These are phyloP conservation scores for Eospalax fontanierii DNA, from an alignment of 2,797 vertebrate species.

Conservation along the genomic window DNA sequence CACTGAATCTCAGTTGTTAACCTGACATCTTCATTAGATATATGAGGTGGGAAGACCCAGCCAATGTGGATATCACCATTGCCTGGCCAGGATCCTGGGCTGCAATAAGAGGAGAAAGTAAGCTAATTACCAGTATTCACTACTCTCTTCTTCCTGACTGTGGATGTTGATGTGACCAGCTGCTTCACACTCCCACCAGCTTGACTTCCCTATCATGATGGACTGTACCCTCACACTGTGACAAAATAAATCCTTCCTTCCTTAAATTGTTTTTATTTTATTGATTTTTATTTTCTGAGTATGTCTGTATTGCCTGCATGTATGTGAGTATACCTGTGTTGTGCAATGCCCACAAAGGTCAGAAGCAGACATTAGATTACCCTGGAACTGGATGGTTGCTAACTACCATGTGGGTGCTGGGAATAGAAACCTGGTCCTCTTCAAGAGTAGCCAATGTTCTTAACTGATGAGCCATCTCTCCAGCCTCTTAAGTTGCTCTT, in stretches of 20 bases:
- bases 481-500: too few relatives aligned
- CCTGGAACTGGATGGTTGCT: too few relatives aligned
- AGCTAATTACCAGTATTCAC: background rate
- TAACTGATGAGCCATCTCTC: too few relatives aligned
- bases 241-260: background rate
- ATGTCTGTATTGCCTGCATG: too few relatives aligned
- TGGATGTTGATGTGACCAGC: background rate
- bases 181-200: background rate
- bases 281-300: too few relatives aligned
- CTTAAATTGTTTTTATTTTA: too few relatives aligned
- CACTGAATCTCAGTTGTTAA: background rate
- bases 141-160: background rate
- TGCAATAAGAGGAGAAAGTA: background rate
- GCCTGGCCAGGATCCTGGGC: background rate
- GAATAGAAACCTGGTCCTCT: too few relatives aligned
- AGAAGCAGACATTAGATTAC: too few relatives aligned
- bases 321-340: too few relatives aligned
- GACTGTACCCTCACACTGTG: background rate
- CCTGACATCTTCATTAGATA: background rate
- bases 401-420: too few relatives aligned
- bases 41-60: background rate
- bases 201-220: background rate
- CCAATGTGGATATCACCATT: background rate
- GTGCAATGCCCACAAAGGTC: too few relatives aligned
- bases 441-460: too few relatives aligned